Conservation (phyloP, 2,888 invertebrate genomes). For the Lepidochitona cinerea region DNA sequence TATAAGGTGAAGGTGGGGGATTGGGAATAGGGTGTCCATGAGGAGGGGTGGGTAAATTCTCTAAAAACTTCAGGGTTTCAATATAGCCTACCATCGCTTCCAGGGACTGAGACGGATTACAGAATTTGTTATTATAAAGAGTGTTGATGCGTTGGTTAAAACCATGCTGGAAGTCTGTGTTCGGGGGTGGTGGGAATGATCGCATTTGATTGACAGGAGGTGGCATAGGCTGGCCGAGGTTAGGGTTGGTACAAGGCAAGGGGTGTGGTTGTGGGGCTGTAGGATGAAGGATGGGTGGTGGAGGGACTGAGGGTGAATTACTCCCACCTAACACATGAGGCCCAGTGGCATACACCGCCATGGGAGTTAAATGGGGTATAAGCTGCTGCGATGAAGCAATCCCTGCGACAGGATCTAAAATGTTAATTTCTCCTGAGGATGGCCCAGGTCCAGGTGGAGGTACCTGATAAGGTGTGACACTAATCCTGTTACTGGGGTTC, state of each 20-base stretch:
- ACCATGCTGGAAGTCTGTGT: not conserved
- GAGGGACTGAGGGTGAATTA: not conserved
- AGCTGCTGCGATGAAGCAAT: not conserved
- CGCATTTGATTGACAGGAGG: not conserved
- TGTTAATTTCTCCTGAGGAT: not conserved
- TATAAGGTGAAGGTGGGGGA: not conserved
- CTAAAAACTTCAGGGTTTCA: not conserved
- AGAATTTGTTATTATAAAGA: not conserved
- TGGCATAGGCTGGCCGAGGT: not conserved
- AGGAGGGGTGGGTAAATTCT: not conserved
- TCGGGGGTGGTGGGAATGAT: not conserved
- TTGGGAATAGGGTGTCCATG: not conserved
- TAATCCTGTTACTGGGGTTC: too few species aligned
- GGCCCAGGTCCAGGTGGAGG: not conserved
- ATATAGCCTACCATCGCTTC: not conserved
- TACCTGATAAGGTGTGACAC: not conserved
- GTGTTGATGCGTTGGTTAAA: not conserved
- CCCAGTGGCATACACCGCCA: not conserved
- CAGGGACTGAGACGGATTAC: not conserved
- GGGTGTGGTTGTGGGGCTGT: not conserved
- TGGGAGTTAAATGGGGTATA: not conserved
- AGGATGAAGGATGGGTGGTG: not conserved
- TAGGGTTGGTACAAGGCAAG: not conserved
- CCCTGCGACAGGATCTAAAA: not conserved
- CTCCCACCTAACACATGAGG: not conserved